Evolutionary conservation across 2,113 vertebrate genomes (phyloP).

Genomic region (Eidolon helvum): DNA sequence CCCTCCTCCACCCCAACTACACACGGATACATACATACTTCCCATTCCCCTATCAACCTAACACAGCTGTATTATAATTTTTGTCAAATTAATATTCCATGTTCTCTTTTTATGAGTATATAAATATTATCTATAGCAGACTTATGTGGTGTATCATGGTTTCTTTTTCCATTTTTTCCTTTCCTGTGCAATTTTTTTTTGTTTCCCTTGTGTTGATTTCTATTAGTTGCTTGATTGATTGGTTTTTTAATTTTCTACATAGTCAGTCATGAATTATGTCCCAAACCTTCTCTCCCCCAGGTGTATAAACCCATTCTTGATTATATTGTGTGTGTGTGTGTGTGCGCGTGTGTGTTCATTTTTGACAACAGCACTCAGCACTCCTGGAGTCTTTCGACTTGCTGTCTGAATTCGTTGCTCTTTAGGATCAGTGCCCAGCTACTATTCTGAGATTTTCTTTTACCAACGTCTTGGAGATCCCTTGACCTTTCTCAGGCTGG

Average conservation of each 20-base stretch:
- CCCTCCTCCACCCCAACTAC: background rate
- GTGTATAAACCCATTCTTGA: background rate
- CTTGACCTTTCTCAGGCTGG: background rate
- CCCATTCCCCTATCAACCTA: background rate
- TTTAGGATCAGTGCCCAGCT: background rate
- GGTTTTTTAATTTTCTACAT: background rate
- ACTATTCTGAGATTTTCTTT: background rate
- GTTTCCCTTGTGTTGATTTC: background rate
- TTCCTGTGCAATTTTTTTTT: background rate
- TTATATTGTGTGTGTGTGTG: background rate
- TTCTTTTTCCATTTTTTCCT: background rate
- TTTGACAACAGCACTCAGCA: background rate
- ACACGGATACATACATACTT: background rate
- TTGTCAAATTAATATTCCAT: background rate
- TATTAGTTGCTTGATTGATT: background rate
- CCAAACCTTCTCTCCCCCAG: background rate
- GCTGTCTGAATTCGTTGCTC: background rate
- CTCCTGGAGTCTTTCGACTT: background rate
- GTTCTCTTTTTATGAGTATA: background rate
- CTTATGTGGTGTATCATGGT: background rate
- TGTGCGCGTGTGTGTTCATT: background rate
- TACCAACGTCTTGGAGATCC: background rate
- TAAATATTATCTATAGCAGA: background rate
- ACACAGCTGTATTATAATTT: background rate
- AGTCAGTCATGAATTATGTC: background rate